phyloP scores from a whole-genome alignment of 2,113 vertebrate genomes.

The Triplophysa tibetana region DNA sequence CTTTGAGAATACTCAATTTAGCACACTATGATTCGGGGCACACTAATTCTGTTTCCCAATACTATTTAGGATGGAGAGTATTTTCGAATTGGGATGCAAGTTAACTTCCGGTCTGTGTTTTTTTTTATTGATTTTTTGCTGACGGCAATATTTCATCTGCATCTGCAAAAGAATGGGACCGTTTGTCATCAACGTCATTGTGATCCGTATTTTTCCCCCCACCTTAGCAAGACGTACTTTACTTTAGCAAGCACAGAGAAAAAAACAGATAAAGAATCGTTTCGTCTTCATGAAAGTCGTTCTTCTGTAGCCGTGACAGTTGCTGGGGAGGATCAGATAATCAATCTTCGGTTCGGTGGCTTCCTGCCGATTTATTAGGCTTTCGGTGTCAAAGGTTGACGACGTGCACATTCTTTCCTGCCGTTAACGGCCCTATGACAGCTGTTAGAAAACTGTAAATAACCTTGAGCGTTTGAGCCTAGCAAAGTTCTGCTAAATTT shows the following conservation, averaged over 20 bases:
- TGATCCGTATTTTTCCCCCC: not conserved
- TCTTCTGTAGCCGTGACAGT: constrained; percentile 63
- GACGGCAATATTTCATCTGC: not conserved
- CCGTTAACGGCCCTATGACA: constrained; percentile 64
- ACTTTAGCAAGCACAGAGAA: constrained; percentile 12
- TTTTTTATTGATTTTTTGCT: too few species aligned
- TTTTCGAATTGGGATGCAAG: too few species aligned
- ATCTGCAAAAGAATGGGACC: not conserved
- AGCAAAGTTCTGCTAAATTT: constrained; percentile 66
- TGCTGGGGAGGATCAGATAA: constrained; percentile 57
- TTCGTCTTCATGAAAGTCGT: constrained; percentile 48
- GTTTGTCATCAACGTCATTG: not conserved
- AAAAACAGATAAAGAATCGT: not conserved
- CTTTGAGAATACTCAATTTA: too few species aligned
- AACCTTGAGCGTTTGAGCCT: constrained; percentile 66
- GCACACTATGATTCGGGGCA: too few species aligned
- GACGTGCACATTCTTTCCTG: constrained; percentile 68
- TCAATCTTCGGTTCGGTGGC: constrained; percentile 65
- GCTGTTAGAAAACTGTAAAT: constrained; percentile 70
- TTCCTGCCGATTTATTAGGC: constrained; percentile 70
- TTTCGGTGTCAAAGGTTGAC: constrained; percentile 68
- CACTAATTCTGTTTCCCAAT: too few species aligned
- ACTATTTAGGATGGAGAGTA: too few species aligned
- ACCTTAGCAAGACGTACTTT: not conserved
- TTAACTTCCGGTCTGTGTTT: too few species aligned